Evolutionary conservation across 2,888 invertebrate genomes (phyloP).

Genomic region (Hydraecia micacea): DNA sequence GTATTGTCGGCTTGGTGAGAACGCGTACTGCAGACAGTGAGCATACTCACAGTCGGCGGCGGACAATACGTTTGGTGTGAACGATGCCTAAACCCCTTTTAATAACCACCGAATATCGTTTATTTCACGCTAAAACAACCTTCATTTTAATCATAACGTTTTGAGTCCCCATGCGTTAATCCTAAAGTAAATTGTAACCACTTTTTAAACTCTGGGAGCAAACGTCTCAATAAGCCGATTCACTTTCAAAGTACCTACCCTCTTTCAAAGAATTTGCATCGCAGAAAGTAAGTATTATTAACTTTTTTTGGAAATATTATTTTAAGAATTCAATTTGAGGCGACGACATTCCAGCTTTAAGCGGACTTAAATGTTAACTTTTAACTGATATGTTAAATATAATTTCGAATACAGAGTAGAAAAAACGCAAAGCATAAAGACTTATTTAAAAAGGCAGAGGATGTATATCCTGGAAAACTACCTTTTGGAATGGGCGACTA

Average conservation of each 20-base stretch:
- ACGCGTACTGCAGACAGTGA: too few species aligned
- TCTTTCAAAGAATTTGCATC: conserved; percentile 48
- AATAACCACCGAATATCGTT: conserved; percentile 17
- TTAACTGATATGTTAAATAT: conserved; percentile 14
- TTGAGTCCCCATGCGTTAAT: conserved; percentile 33
- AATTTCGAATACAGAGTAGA: conserved; percentile 9
- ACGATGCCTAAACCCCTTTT: conserved; percentile 18
- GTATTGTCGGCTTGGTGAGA: too few species aligned
- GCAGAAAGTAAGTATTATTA: conserved; percentile 34
- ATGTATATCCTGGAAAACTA: too few species aligned
- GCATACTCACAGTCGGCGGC: too few species aligned
- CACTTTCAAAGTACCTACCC: conserved; percentile 30
- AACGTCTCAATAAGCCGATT: conserved; percentile 36
- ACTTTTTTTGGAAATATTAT: conserved; percentile 37
- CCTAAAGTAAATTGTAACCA: conserved; percentile 35
- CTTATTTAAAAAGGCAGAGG: too few species aligned
- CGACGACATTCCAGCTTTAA: conserved; percentile 13
- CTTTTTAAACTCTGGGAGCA: conserved; percentile 18
- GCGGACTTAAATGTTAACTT: conserved; percentile 16
- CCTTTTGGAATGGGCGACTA: too few species aligned
- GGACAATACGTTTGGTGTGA: too few species aligned
- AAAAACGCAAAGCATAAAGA: neutral
- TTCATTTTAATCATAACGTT: conserved; percentile 43
- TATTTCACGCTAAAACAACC: conserved; percentile 26
- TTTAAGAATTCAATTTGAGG: conserved; percentile 29